Percentiles rank a stretch among this genome's conserved stretches.
phyloP scores from a whole-genome alignment of 2,888 invertebrate genomes.

The Aleiodes leptofemur region DNA sequence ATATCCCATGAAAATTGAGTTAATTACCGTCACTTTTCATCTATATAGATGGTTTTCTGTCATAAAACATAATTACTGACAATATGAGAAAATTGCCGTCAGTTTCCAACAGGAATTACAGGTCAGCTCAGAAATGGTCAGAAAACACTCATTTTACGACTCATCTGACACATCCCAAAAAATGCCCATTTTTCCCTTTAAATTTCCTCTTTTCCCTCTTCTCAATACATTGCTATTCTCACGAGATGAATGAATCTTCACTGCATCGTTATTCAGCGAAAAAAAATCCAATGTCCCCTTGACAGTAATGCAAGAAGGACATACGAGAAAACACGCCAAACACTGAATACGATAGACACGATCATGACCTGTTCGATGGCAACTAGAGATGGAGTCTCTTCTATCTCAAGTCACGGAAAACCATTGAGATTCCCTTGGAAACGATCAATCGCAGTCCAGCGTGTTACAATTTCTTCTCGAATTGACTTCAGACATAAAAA shows the following conservation, averaged over 20 bases:
- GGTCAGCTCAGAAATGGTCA: too few species aligned
- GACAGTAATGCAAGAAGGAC: constrained; percentile 47
- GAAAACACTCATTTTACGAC: too few species aligned
- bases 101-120: too few species aligned
- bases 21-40: too few species aligned
- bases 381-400: not conserved
- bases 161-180: not conserved
- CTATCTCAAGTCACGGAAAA: constrained; percentile 35
- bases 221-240: constrained; percentile 4
- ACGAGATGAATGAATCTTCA: constrained; percentile 52
- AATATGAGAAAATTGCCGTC: too few species aligned
- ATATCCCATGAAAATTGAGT: too few species aligned
- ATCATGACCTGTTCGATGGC: constrained; percentile 1
- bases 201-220: not conserved
- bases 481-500: constrained; percentile 19
- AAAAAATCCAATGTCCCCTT: constrained; percentile 52
- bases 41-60: too few species aligned
- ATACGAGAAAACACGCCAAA: constrained; percentile 44
- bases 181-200: not conserved
- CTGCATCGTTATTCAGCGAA: constrained; percentile 61
- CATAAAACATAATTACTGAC: too few species aligned
- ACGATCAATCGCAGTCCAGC: constrained; percentile 41
- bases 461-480: constrained; percentile 23
- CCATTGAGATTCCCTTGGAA: constrained; percentile 38
- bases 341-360: constrained; percentile 25